phyloP scores from a whole-genome alignment of 2,113 vertebrate species.

The Asarcornis scutulata region DNA sequence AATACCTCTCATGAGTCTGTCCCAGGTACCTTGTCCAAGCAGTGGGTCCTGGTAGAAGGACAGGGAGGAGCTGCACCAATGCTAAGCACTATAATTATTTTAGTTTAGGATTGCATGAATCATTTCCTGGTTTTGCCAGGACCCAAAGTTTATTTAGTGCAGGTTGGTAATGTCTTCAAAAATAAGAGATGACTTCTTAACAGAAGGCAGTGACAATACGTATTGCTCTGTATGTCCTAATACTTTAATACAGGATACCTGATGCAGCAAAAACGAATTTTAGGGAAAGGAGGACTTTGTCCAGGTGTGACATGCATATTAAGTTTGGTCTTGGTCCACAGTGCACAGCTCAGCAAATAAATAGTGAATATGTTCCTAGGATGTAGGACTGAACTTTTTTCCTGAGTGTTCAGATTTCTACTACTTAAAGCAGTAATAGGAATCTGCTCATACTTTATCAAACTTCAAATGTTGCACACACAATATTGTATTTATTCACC shows the following conservation, averaged over 20 bases:
- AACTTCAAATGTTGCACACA: background rate
- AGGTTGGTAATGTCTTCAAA: background rate
- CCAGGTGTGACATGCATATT: rapidly evolving
- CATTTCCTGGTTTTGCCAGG: slow-evolving; percentile 25
- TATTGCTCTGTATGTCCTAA: background rate
- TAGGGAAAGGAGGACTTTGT: rapidly evolving
- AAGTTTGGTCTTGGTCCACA: background rate
- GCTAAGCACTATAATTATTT: background rate
- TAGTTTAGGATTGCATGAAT: background rate
- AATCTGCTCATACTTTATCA: background rate
- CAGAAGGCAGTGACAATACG: background rate
- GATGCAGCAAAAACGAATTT: background rate
- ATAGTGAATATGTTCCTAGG: slow-evolving; percentile 26
- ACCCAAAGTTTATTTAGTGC: slow-evolving; percentile 29
- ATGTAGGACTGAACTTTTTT: background rate
- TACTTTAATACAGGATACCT: background rate
- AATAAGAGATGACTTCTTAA: background rate
- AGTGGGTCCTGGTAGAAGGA: background rate
- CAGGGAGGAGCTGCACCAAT: background rate
- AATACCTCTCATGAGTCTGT: rapidly evolving
- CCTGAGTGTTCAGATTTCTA: background rate
- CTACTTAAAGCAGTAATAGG: slow-evolving; percentile 39
- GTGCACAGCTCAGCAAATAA: slow-evolving; percentile 36
- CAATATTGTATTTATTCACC: slow-evolving; percentile 39
- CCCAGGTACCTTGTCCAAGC: background rate